phyloP scores from a whole-genome alignment of 1,140 invertebrate species.

The Cotesia typhae region DNA sequence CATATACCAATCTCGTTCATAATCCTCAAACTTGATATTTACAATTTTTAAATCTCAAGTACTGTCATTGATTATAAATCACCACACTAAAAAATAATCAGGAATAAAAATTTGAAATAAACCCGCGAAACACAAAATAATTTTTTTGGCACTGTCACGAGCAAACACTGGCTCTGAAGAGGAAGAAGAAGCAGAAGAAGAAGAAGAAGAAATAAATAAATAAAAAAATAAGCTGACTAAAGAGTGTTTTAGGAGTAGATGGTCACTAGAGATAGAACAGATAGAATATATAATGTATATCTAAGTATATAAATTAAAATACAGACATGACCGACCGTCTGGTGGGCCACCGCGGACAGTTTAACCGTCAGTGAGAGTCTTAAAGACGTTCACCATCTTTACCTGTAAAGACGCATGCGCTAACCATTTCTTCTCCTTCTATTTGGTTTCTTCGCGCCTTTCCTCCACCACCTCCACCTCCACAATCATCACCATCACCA shows the following conservation, averaged over 20 bases:
- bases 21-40: too few relatives aligned
- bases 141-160: too few relatives aligned
- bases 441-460: constrained; percentile 7
- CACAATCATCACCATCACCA: not conserved
- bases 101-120: too few relatives aligned
- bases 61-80: too few relatives aligned
- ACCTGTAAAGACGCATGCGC: constrained; percentile 54
- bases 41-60: too few relatives aligned
- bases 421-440: constrained; percentile 26
- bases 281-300: not conserved
- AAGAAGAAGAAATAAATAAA: too few relatives aligned
- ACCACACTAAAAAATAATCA: too few relatives aligned
- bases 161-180: too few relatives aligned
- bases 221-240: too few relatives aligned
- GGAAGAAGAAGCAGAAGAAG: too few relatives aligned
- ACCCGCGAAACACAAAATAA: too few relatives aligned
- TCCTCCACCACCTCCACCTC: constrained; percentile 5
- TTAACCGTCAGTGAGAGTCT: constrained; percentile 58
- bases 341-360: constrained; percentile 36
- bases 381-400: constrained; percentile 60
- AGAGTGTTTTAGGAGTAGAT: too few relatives aligned
- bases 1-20: constrained; percentile 27
- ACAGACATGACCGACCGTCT: constrained; percentile 32
- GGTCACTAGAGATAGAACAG: not conserved
- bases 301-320: constrained; percentile 1